These are phyloP conservation scores for Lophochroa leadbeateri DNA, from an alignment of 2,113 vertebrate genomes.

Conservation along the genomic window DNA sequence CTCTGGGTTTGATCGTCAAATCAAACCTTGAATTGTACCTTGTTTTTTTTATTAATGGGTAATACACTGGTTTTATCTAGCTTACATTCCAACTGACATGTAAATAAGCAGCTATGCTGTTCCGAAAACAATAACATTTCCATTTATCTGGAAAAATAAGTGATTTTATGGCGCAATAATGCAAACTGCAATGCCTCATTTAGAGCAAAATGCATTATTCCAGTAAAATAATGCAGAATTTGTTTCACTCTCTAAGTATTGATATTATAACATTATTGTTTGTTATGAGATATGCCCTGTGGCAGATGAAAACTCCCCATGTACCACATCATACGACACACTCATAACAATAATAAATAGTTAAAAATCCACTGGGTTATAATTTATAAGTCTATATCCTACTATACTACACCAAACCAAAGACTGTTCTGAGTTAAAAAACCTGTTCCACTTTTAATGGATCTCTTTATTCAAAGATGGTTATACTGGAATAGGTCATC, in stretches of 20 bases:
- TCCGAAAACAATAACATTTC: conserved; percentile 16
- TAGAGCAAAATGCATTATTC: conserved; percentile 9
- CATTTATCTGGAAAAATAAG: conserved; percentile 37
- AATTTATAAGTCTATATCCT: not conserved
- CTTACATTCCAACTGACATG: conserved; percentile 26
- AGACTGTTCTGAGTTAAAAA: not conserved
- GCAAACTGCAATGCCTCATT: conserved; percentile 30
- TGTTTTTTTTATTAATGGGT: not conserved
- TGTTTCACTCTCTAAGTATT: not conserved
- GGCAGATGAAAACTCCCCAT: not conserved
- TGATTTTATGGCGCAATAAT: conserved; percentile 38
- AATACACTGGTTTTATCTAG: not conserved
- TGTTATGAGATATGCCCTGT: not conserved
- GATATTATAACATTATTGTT: not conserved
- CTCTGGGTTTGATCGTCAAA: not conserved
- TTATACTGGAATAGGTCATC: not conserved
- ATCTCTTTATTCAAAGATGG: not conserved
- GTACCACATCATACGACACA: not conserved
- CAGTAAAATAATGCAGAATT: not conserved
- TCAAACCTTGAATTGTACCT: not conserved
- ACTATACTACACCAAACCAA: not conserved
- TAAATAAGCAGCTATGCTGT: conserved; percentile 30
- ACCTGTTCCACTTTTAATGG: not conserved
- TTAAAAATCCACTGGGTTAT: not conserved
- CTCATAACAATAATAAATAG: not conserved